Evolutionary conservation across 2,888 invertebrate species (phyloP).

Genomic region (Ormyrus nitidulus): DNA sequence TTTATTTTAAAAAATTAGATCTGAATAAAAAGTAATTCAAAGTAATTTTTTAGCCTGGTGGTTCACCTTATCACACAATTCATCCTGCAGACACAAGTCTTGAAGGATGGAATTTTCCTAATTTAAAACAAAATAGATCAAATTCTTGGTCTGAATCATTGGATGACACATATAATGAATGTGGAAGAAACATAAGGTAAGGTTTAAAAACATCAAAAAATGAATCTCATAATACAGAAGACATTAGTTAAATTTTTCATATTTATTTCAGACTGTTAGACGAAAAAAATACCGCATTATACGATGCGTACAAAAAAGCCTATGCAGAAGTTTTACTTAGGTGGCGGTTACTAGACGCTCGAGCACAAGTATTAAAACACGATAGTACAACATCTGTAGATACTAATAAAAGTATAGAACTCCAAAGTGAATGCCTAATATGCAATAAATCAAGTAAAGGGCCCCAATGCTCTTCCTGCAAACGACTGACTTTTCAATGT

Average conservation of each 20-base stretch:
- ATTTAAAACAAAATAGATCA: slow-evolving; percentile 84
- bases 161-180: slow-evolving; percentile 78
- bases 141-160: slow-evolving; percentile 93
- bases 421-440: slow-evolving; percentile 83
- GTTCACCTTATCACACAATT: slow-evolving; percentile 94
- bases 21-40: slow-evolving; percentile 1
- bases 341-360: slow-evolving; percentile 88
- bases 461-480: slow-evolving; percentile 85
- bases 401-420: slow-evolving; percentile 82
- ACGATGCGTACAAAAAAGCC: slow-evolving; percentile 89
- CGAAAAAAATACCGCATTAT: slow-evolving; percentile 78
- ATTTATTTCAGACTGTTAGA: slow-evolving; percentile 68
- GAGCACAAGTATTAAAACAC: slow-evolving; percentile 84
- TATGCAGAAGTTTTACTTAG: slow-evolving; percentile 93
- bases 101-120: slow-evolving; percentile 86
- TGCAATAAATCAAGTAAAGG: slow-evolving; percentile 83
- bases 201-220: not conserved
- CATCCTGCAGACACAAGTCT: slow-evolving; percentile 87
- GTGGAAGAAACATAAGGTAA: slow-evolving; percentile 68
- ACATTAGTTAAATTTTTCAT: slow-evolving; percentile 11
- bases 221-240: not conserved
- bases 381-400: slow-evolving; percentile 76
- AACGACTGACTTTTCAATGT: slow-evolving; percentile 86
- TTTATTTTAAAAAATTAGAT: not conserved
- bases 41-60: slow-evolving; percentile 79